phyloP scores from a whole-genome alignment of 2,888 invertebrate species.

The Drosophila pseudotalamancana region DNA sequence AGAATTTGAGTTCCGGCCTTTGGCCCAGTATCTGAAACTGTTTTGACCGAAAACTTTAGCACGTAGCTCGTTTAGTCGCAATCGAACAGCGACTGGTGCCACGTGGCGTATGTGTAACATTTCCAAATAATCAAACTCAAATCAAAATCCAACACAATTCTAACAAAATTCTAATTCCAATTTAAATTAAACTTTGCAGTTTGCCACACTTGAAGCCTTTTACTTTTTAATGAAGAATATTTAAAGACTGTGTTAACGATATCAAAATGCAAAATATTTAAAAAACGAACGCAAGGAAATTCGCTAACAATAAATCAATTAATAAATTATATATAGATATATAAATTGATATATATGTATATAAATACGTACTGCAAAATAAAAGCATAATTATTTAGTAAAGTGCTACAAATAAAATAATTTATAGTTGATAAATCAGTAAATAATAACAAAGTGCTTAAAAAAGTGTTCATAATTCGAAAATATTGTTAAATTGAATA shows the following conservation, averaged over 20 bases:
- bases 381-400: slow-evolving; percentile 12
- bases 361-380: slow-evolving; percentile 29
- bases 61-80: slow-evolving; percentile 49
- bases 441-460: slow-evolving; percentile 67
- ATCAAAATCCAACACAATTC: not conserved
- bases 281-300: slow-evolving; percentile 4
- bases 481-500: slow-evolving; percentile 30
- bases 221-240: slow-evolving; percentile 47
- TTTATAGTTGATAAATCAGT: slow-evolving; percentile 15
- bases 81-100: slow-evolving; percentile 53
- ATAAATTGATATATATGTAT: slow-evolving; percentile 13
- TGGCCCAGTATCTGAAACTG: slow-evolving; percentile 37
- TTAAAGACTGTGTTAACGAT: slow-evolving; percentile 66
- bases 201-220: slow-evolving; percentile 57
- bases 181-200: slow-evolving; percentile 19
- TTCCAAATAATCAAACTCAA: not conserved
- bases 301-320: slow-evolving; percentile 35
- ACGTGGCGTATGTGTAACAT: slow-evolving; percentile 71
- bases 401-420: slow-evolving; percentile 29
- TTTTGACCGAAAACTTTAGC: slow-evolving; percentile 18
- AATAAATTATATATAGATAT: slow-evolving; percentile 13
- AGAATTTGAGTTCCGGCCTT: slow-evolving; percentile 61
- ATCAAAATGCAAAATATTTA: slow-evolving; percentile 34
- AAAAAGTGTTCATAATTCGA: slow-evolving; percentile 70
- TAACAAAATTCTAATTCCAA: no score